Conservation (phyloP, 2,113 vertebrate species). For the Pao palembangensis region DNA sequence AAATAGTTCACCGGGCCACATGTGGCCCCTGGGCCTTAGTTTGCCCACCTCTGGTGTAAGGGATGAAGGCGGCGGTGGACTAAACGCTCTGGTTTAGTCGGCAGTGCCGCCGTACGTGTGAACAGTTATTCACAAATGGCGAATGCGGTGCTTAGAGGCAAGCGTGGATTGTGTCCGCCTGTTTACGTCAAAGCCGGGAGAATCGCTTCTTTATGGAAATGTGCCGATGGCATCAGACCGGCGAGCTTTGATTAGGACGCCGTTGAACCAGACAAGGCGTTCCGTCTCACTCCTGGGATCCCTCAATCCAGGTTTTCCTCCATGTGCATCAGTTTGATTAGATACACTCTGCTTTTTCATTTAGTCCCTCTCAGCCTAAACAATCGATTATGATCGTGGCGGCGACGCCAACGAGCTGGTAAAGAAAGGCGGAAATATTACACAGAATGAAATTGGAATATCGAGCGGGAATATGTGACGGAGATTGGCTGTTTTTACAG, state of each 20-base stretch:
- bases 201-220: too few relatives aligned
- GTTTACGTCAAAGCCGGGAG: background rate
- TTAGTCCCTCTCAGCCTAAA: background rate
- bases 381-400: constrained; percentile 44
- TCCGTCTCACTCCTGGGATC: constrained; percentile 18
- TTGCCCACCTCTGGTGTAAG: constrained; percentile 9
- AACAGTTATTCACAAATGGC: constrained; percentile 1
- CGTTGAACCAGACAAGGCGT: background rate
- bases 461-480: too few relatives aligned
- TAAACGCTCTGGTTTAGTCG: constrained; percentile 16
- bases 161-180: too few relatives aligned
- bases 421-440: constrained; percentile 1
- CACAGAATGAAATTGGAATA: constrained; percentile 44
- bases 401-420: constrained; percentile 7
- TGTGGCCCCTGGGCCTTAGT: too few relatives aligned
- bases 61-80: background rate
- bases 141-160: constrained; percentile 18
- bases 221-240: too few relatives aligned
- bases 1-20: too few relatives aligned
- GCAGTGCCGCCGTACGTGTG: constrained; percentile 15
- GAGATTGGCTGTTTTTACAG: constrained; percentile 46
- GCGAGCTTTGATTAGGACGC: background rate
- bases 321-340: constrained; percentile 33
- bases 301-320: constrained; percentile 20
- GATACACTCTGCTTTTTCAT: constrained; percentile 16